Conservation (phyloP, 2,888 invertebrate species). For the Eristalis arbustorum region DNA sequence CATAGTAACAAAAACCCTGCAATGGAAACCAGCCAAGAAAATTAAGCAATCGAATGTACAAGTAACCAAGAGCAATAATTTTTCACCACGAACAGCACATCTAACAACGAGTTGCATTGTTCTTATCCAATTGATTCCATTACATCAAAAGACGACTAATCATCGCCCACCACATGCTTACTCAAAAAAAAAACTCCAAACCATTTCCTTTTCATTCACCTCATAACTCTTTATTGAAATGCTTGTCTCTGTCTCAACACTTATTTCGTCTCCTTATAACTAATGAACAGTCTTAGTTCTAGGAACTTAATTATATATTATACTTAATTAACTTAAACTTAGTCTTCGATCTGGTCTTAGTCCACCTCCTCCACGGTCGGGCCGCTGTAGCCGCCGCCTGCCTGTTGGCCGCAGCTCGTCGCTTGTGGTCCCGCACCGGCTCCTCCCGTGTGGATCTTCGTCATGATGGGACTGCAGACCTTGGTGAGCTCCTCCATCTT, state of each 20-base stretch:
- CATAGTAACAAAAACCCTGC: too few species aligned
- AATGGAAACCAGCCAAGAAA: too few species aligned
- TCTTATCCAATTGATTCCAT: too few species aligned
- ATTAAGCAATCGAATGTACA: too few species aligned
- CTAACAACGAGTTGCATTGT: too few species aligned
- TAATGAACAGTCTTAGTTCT: neutral
- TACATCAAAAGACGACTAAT: too few species aligned
- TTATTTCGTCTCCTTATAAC: neutral
- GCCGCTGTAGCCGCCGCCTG: constrained; percentile 80
- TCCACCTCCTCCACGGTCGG: constrained; percentile 78
- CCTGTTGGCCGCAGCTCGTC: constrained; percentile 80
- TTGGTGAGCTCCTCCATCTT: constrained; percentile 77
- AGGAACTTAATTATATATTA: neutral
- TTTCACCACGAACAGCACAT: too few species aligned
- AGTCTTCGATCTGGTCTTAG: constrained; percentile 82
- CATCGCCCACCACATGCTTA: too few species aligned
- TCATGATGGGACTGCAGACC: constrained; percentile 81
- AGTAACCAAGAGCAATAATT: too few species aligned
- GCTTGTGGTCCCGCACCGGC: constrained; percentile 2
- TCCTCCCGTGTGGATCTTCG: constrained; percentile 76
- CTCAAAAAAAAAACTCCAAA: too few species aligned
- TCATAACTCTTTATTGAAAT: neutral
- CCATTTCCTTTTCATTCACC: neutral
- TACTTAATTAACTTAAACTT: neutral
- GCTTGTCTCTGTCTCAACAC: neutral